Evolutionary conservation across 2,888 invertebrate genomes (phyloP), one percentile per base, ranked within the genome.

Genomic region (Pseudoips prasinana): DNA sequence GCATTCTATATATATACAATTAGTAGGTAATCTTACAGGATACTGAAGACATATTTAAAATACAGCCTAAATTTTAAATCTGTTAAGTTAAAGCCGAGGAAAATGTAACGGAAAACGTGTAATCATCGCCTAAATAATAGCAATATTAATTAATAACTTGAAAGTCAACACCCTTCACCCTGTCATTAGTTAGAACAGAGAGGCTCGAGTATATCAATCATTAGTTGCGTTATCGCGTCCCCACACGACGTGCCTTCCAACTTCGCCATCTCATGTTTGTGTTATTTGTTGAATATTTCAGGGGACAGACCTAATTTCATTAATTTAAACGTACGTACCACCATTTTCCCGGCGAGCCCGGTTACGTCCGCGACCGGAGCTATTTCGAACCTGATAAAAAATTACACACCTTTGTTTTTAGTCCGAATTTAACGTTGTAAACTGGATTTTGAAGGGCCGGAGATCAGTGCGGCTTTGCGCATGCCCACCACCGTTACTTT

Each of bases 121-220:
- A 70, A 73, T 72, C 63, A 64, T 56, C 54, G 65, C 69, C 72
- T 68, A 74, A 85, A 84, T 83, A 84, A 82, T 79, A 82, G 76
- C 74, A 72, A 73, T 79, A 84, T 84, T 86, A 87, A 87, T 87
- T 87, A 87, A 80, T 85, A 83, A 85, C 83, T 82, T 73, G 73
- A 77, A 84, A 87, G 85, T 86, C 83, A 87, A 85, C 85, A 82
- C 66, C 72, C 73, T 78, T 78, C 75, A 70, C 78, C 82, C 83
- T 81, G 82, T 85, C 87, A 85, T 84, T 83, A 84, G 82, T 83
- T 80, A 68, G 70, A 76, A 73, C 73, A 68, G 75, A 79, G 84
- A 75, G 74, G 73, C 76, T 71, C 67, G 76, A 78, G 82, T 75
- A 80, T 80, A 86, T 87, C 85, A 87, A 87, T 87, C 87, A 87